Evolutionary conservation across 2,888 invertebrate species (phyloP), one percentile per base, ranked within the genome.

Genomic region (Tinea semifulvella): DNA sequence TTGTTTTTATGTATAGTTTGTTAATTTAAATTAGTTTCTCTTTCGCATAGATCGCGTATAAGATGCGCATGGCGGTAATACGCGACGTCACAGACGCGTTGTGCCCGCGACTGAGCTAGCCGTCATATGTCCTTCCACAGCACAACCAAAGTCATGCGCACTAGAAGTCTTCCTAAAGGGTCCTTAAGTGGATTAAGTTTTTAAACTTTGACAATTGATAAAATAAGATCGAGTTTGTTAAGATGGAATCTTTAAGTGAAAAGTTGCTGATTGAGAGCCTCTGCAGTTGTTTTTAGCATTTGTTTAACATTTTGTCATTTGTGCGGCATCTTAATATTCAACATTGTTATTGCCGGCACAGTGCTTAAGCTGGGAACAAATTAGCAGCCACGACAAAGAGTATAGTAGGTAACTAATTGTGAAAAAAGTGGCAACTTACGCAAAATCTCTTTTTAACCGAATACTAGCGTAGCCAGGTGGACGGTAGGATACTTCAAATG

Each of bases 171-270:
- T 62, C 64, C 68, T 63, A 65, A 74, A 75, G 71, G 71, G 73
- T 66, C 65, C 73, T 67, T 71, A 73, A 75, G 72, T 74, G 74
- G 74, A 77, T 77, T 79, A 74, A 77, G 74, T 76, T 79, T 77
- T 76, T 72, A 75, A 77, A 79, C 72, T 77, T 77, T 68, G 68
- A 74, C 73, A 74, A 77, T 76, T 75, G 72, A 71, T 79, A 68
- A 72, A 74, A 76, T 68, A 68, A 68, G 68, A 73, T 68, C 63
- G 66, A 69, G 65, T 73, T 72, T 70, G 65, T 68, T 68, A 68
- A 67, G 66, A 65, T 61, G 57, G 57, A 68, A 61, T 63, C 60
- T 60, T 64, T 69, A 65, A 76, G 70, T 69, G 60, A 64, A 70
- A 75, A 75, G 72, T 74, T 45, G 22, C 14, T 22, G 36, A 36